phyloP scores from a whole-genome alignment of 2,888 invertebrate species.

The Eristalis intricaria region DNA sequence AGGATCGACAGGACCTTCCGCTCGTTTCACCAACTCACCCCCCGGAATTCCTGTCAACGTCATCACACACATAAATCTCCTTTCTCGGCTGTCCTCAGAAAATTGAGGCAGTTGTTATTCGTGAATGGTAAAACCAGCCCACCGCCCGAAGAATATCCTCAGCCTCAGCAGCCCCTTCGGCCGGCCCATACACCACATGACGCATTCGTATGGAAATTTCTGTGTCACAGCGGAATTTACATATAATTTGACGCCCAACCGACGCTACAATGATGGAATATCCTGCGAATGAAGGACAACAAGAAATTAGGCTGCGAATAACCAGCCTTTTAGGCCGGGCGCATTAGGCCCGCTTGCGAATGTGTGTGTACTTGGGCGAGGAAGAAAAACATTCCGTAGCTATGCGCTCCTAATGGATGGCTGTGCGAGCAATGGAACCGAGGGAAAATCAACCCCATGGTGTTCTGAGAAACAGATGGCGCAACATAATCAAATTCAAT shows the following conservation, averaged over 20 bases:
- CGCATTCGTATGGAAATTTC: slow-evolving; percentile 69
- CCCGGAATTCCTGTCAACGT: slow-evolving; percentile 2
- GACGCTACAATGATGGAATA: background rate
- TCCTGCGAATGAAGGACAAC: slow-evolving; percentile 21
- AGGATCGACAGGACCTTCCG: slow-evolving; percentile 33
- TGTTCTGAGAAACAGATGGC: slow-evolving; percentile 49
- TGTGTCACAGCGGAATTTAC: slow-evolving; percentile 58
- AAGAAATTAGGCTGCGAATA: slow-evolving; percentile 47
- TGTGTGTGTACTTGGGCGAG: background rate
- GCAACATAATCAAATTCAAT: slow-evolving; percentile 69
- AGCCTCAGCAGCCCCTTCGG: background rate
- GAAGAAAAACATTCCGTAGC: slow-evolving; percentile 38
- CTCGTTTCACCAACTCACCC: slow-evolving; percentile 22
- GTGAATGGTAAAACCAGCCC: background rate
- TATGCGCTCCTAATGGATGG: background rate
- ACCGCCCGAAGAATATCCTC: slow-evolving; percentile 3
- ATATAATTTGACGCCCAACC: slow-evolving; percentile 51
- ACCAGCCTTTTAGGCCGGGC: background rate
- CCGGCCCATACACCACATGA: slow-evolving; percentile 50
- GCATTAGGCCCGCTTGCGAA: background rate
- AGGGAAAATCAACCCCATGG: slow-evolving; percentile 40
- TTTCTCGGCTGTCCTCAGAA: background rate
- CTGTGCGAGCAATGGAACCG: slow-evolving; percentile 6
- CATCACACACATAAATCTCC: slow-evolving; percentile 28
- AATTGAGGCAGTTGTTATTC: background rate